These are phyloP conservation scores for Labeo catla DNA, from an alignment of 2,113 vertebrate species.

Conservation along the genomic window DNA sequence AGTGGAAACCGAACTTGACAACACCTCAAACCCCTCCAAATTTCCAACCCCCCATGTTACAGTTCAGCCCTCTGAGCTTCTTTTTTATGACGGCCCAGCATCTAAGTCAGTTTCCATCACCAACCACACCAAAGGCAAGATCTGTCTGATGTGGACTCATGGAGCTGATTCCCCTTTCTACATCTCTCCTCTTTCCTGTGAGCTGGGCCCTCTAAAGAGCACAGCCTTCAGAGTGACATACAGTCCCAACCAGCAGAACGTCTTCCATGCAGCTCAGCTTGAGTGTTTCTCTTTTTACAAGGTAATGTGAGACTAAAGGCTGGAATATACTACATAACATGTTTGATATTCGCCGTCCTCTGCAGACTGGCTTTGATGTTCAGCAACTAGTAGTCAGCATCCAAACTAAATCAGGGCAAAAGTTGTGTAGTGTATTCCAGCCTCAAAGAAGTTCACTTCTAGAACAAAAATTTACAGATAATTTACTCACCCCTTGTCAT, in stretches of 20 bases:
- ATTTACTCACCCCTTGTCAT: too few species aligned
- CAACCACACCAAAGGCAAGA: slow-evolving; percentile 85
- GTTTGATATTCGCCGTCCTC: neutral
- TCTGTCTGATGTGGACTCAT: slow-evolving; percentile 84
- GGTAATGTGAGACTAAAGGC: slow-evolving; percentile 67
- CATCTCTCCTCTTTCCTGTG: slow-evolving; percentile 76
- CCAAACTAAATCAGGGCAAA: too few species aligned
- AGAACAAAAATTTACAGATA: too few species aligned
- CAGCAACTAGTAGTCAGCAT: too few species aligned
- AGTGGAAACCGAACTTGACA: neutral
- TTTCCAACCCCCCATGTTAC: slow-evolving; percentile 67
- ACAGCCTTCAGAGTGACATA: slow-evolving; percentile 83
- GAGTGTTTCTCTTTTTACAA: slow-evolving; percentile 89
- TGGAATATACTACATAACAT: neutral
- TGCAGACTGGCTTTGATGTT: too few species aligned
- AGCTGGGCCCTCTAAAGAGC: slow-evolving; percentile 84
- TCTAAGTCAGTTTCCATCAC: slow-evolving; percentile 78
- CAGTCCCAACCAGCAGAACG: slow-evolving; percentile 76
- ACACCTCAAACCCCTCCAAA: neutral
- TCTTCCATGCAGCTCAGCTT: slow-evolving; percentile 80
- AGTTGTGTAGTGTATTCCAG: too few species aligned
- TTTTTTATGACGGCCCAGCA: slow-evolving; percentile 78
- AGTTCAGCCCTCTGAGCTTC: slow-evolving; percentile 76
- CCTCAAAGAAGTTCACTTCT: too few species aligned
- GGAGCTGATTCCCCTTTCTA: slow-evolving; percentile 72